phyloP scores from a whole-genome alignment of 2,888 invertebrate species.

The Stegophylla sp. region DNA sequence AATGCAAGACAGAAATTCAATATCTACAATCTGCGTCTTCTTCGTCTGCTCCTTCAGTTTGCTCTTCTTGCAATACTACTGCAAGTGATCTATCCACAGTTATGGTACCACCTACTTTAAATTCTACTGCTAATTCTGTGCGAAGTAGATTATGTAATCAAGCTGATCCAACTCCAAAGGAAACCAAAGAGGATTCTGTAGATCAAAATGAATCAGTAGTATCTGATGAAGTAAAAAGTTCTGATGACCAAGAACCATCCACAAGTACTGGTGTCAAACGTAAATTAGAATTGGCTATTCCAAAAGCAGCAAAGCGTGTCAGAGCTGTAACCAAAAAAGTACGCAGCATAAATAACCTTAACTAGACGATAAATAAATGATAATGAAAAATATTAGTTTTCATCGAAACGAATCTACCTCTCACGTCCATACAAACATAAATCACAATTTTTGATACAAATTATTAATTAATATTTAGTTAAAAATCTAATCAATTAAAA shows the following conservation, averaged over 20 bases:
- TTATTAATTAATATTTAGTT: constrained; percentile 47
- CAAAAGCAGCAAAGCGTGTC: constrained; percentile 53
- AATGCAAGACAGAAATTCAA: constrained; percentile 89
- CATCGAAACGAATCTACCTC: constrained; percentile 50
- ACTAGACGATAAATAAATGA: constrained; percentile 43
- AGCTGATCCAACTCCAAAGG: constrained; percentile 20
- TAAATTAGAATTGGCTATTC: constrained; percentile 48
- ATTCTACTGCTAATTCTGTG: constrained; percentile 28
- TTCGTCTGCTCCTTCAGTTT: constrained; percentile 65
- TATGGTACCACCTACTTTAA: constrained; percentile 32
- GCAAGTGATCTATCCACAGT: constrained; percentile 38
- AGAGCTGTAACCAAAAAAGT: constrained; percentile 53
- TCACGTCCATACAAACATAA: constrained; percentile 40
- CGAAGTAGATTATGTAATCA: constrained; percentile 22
- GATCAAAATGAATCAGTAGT: not conserved
- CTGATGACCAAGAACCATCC: constrained; percentile 53
- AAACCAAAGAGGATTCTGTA: constrained; percentile 13
- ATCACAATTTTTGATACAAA: constrained; percentile 35
- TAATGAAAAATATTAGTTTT: constrained; percentile 40
- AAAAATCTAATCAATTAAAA: not conserved
- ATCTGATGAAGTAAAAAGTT: constrained; percentile 40
- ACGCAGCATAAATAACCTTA: constrained; percentile 39
- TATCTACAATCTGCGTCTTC: constrained; percentile 90
- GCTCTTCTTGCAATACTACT: constrained; percentile 47
- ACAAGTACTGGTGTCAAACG: constrained; percentile 53